phyloP scores from a whole-genome alignment of 1,140 invertebrate genomes.

The Manduca sexta region DNA sequence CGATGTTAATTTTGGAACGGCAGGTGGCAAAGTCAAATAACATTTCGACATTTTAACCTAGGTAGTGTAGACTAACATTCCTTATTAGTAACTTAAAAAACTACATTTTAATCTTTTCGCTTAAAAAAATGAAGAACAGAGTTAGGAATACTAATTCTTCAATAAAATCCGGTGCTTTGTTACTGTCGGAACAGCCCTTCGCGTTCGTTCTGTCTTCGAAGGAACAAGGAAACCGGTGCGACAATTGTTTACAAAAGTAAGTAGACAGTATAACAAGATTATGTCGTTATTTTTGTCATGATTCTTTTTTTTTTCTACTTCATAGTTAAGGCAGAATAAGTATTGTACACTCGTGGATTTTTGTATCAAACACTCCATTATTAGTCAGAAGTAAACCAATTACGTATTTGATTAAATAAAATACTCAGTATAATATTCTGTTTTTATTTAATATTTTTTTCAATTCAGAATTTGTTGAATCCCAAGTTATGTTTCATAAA shows the following conservation, averaged over 20 bases:
- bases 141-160: slow-evolving; percentile 40
- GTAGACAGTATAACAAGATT: slow-evolving; percentile 16
- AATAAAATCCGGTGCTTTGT: slow-evolving; percentile 55
- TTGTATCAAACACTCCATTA: no score
- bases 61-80: slow-evolving; percentile 36
- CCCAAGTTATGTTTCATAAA: no score
- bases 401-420: no score
- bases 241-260: slow-evolving; percentile 62
- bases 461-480: no score
- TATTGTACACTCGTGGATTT: no score
- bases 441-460: no score
- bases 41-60: slow-evolving; percentile 38
- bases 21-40: slow-evolving; percentile 52
- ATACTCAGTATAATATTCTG: no score
- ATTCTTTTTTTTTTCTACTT: no score
- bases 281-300: no score
- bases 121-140: slow-evolving; percentile 52
- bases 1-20: slow-evolving; percentile 44
- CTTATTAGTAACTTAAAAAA: slow-evolving; percentile 21
- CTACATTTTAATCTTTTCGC: not conserved
- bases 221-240: slow-evolving; percentile 57
- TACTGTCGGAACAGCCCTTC: slow-evolving; percentile 60
- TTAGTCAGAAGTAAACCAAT: no score
- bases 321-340: no score
- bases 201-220: slow-evolving; percentile 59